Percentiles rank a stretch among this genome's conserved stretches.
These are phyloP conservation scores for Puntigrus tetrazona DNA, from an alignment of 2,113 vertebrate genomes.

Conservation along the genomic window DNA sequence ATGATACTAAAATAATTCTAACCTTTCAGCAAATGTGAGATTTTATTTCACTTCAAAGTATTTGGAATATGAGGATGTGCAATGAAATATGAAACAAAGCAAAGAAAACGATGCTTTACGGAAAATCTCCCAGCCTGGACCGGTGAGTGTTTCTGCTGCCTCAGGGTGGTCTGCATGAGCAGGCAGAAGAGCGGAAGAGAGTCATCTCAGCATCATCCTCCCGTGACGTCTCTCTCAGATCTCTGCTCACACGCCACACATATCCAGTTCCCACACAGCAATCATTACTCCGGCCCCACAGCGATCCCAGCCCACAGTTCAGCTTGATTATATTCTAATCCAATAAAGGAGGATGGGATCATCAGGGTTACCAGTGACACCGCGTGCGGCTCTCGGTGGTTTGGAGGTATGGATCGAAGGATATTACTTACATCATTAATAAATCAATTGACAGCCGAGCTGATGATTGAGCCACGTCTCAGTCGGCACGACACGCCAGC, in stretches of 20 bases:
- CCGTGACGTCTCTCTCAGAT: neutral
- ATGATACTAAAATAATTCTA: neutral
- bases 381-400: neutral
- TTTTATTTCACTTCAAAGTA: neutral
- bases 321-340: conserved; percentile 50
- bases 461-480: conserved; percentile 26
- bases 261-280: conserved; percentile 43
- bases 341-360: conserved; percentile 29
- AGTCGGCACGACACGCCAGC: conserved; percentile 20
- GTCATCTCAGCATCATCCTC: neutral
- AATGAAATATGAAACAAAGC: neutral
- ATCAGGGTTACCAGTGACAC: conserved; percentile 19
- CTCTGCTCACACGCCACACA: conserved; percentile 8
- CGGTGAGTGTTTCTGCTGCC: neutral
- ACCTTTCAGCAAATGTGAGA: neutral
- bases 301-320: conserved; percentile 39
- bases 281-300: conserved; percentile 39
- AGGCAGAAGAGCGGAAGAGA: conserved; percentile 3
- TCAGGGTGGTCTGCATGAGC: neutral
- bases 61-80: neutral
- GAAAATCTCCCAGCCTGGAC: neutral
- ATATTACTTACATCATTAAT: conserved; percentile 47
- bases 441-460: conserved; percentile 46
- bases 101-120: neutral
- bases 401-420: conserved; percentile 7